phyloP scores from a whole-genome alignment of 2,888 invertebrate genomes.

The Bugula neritina region DNA sequence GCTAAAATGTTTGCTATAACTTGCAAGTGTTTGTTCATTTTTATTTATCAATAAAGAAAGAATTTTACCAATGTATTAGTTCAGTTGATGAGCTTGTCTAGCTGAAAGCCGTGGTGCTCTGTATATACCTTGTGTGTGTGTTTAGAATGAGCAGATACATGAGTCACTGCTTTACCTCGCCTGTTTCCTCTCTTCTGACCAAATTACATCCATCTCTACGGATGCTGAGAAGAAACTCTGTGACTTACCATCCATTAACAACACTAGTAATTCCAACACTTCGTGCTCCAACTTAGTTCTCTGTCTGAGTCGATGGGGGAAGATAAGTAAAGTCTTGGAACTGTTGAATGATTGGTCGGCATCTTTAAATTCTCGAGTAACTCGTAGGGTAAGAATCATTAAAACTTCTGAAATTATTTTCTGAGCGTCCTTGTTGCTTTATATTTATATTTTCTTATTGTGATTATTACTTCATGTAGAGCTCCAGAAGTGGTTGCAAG shows the following conservation, averaged over 20 bases:
- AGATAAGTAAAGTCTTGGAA: not conserved
- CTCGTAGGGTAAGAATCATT: constrained; percentile 16
- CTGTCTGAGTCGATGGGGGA: not conserved
- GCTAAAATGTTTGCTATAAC: no score
- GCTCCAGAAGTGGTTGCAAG: not conserved
- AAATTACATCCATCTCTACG: not conserved
- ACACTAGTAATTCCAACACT: not conserved
- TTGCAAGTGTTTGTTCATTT: no score
- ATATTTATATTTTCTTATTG: not conserved
- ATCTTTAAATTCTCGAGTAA: not conserved
- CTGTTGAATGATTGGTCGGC: not conserved
- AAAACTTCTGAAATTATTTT: no score
- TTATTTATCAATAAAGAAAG: no score
- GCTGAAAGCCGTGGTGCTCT: no score
- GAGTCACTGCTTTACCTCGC: not conserved
- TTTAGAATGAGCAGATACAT: constrained; percentile 9
- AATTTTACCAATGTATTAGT: no score
- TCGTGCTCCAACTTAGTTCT: not conserved
- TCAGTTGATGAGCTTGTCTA: no score
- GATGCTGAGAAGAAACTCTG: not conserved
- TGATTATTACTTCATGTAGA: not conserved
- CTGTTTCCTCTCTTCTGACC: not conserved
- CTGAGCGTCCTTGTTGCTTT: no score
- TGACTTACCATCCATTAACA: not conserved
- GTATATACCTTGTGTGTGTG: no score